These are phyloP conservation scores for Dasysyrphus albostriatus DNA, from an alignment of 2,888 invertebrate genomes.

Conservation along the genomic window DNA sequence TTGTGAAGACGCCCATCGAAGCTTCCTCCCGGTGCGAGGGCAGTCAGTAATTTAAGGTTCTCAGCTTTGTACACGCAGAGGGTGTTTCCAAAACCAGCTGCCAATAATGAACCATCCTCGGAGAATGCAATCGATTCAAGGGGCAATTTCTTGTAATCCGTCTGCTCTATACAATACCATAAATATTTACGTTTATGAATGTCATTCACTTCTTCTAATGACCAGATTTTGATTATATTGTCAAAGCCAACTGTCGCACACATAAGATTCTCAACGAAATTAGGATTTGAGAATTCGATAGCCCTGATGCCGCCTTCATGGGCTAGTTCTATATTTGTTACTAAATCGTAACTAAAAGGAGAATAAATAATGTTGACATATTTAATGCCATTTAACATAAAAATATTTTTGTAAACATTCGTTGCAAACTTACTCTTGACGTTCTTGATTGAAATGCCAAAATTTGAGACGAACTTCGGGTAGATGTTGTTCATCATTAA, in stretches of 20 bases:
- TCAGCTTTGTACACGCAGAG: conserved; percentile 89
- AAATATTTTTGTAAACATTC: not conserved
- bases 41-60: conserved; percentile 85
- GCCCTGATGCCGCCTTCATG: conserved; percentile 87
- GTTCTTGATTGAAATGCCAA: conserved; percentile 87
- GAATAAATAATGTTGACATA: not conserved
- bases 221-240: conserved; percentile 89
- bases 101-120: conserved; percentile 90
- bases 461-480: conserved; percentile 90
- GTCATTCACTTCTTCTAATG: conserved; percentile 85
- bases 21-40: conserved; percentile 82
- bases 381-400: not conserved
- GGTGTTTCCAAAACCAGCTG: conserved; percentile 87
- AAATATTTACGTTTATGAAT: conserved; percentile 85
- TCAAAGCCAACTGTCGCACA: conserved; percentile 89
- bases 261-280: conserved; percentile 84
- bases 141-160: conserved; percentile 86
- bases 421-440: conserved; percentile 86
- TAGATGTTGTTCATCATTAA: conserved; percentile 86
- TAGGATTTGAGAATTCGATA: conserved; percentile 86
- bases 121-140: conserved; percentile 88
- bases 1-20: conserved; percentile 81
- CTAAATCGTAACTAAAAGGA: conserved; percentile 86
- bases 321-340: conserved; percentile 90
- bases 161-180: conserved; percentile 88